Base-by-base conservation (phyloP, 2,888 invertebrate species). In the Pachycephus smyrnensis region DNA sequence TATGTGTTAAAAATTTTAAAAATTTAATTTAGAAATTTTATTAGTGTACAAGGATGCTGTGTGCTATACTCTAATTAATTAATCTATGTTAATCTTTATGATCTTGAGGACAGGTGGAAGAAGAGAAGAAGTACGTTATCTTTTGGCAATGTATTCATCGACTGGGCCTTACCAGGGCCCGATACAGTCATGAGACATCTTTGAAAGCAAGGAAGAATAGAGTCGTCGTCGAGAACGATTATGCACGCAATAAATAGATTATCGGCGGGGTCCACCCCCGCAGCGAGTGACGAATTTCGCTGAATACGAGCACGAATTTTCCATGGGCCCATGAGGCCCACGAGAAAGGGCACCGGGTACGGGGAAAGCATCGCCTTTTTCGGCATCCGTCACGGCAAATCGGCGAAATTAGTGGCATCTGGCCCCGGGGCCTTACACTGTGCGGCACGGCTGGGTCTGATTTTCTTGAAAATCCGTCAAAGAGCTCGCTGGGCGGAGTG, bases 181-280 rank as follows among this genome's bases (percentile, higher is more conserved):
- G 40, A 40, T 40, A 40, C 40, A 40, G 40, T 40, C 40, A 40
- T 40, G 40, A 40, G 40, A 40, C 40, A 40, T 40, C 15, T 40
- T 40, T 40, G 15, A 15, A 40, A 40, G 40, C 40, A 15, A 40
- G 40, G 40, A 40, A 6, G 40, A 40, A 40, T 40, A 76, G 78
- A 81, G 81, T 77, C 79, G 80, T 73, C 82, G 76, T 77, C 82
- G 77, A 77, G 81, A 79, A 76, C 85, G 86, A 89, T 89, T 89
- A 89, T 89, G 84, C 87, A 88, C 84, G 89, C 88, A 88, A 88
- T 89, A 88, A 89, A 88, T 89, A 89, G 89, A 78, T 78, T 76
- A 78, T 78, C 75, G 78, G 40, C 73, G 71, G 73, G 37, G 75
- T 68, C 32, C 76, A 30, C 75, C 78, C 78, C 78, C 78, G 75